Conservation (phyloP, 2,113 vertebrate genomes). For the Muscicapa adusta region DNA sequence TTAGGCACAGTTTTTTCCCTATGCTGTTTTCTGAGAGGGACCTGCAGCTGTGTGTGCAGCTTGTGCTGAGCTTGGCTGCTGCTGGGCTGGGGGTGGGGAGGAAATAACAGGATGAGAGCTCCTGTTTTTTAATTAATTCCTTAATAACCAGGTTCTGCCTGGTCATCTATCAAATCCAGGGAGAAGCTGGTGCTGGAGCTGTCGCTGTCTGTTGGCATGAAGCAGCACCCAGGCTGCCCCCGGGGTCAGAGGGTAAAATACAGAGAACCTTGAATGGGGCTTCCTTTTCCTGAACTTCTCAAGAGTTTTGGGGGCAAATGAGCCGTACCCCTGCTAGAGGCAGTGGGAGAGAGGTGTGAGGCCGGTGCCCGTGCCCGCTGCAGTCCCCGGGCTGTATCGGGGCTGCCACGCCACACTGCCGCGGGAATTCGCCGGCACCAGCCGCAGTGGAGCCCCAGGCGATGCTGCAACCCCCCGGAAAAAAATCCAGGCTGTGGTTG, state of each 20-base stretch:
- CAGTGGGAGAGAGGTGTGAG: background rate
- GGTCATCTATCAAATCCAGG: accelerated
- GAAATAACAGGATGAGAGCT: background rate
- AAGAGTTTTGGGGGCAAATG: background rate
- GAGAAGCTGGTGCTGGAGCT: background rate
- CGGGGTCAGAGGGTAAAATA: background rate
- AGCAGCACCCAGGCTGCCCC: background rate
- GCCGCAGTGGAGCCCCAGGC: background rate
- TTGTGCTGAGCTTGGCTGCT: background rate
- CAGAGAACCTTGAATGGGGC: background rate
- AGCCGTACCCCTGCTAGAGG: no score
- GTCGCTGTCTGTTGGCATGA: accelerated
- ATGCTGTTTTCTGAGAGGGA: background rate
- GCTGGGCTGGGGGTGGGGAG: background rate
- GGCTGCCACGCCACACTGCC: accelerated
- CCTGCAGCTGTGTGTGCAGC: background rate
- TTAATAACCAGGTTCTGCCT: background rate
- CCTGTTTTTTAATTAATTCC: background rate
- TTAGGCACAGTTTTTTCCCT: background rate
- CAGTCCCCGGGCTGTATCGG: accelerated
- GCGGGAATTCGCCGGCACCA: accelerated
- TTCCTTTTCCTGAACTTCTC: background rate
- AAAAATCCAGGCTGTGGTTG: constrained; percentile 10
- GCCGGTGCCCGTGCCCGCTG: background rate
- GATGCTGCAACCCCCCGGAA: background rate